Conservation (phyloP, 2,797 vertebrate genomes). For the Holocentrus rufus region DNA sequence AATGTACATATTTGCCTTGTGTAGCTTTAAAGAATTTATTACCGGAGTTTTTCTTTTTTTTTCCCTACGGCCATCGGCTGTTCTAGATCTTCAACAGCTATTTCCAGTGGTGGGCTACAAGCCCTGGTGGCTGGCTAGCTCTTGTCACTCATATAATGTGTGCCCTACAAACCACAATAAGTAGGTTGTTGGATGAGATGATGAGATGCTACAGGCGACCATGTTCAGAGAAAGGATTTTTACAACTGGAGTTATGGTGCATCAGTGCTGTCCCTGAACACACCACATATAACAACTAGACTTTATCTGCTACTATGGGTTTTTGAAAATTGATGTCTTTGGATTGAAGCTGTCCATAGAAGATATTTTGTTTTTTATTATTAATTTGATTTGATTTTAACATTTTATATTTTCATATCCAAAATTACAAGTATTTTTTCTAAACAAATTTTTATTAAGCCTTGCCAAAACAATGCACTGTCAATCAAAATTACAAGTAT, state of each 20-base stretch:
- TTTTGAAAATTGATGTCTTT: too few species aligned
- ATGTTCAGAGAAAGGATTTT: constrained; percentile 1
- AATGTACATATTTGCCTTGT: too few species aligned
- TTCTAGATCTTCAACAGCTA: constrained; percentile 36
- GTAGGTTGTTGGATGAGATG: constrained; percentile 12
- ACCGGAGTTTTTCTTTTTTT: constrained; percentile 3
- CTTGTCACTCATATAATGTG: constrained; percentile 45
- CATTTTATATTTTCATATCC: too few species aligned
- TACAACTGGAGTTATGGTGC: not conserved
- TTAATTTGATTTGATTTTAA: too few species aligned
- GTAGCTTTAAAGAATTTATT: constrained; percentile 18
- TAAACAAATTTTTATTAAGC: too few species aligned
- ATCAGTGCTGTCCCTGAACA: not conserved
- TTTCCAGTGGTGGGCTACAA: constrained; percentile 25
- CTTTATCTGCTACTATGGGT: too few species aligned
- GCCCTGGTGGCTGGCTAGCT: constrained; percentile 22
- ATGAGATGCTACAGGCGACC: not conserved
- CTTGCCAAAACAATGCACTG: too few species aligned
- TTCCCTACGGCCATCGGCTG: constrained; percentile 25
- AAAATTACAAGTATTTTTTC: too few species aligned
- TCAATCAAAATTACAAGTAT: too few species aligned
- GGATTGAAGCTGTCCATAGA: too few species aligned
- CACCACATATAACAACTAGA: not conserved
- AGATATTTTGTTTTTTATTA: too few species aligned
- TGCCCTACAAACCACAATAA: constrained; percentile 49